Base-by-base conservation (phyloP, 2,797 vertebrate species). In the Fistularia commersonii region DNA sequence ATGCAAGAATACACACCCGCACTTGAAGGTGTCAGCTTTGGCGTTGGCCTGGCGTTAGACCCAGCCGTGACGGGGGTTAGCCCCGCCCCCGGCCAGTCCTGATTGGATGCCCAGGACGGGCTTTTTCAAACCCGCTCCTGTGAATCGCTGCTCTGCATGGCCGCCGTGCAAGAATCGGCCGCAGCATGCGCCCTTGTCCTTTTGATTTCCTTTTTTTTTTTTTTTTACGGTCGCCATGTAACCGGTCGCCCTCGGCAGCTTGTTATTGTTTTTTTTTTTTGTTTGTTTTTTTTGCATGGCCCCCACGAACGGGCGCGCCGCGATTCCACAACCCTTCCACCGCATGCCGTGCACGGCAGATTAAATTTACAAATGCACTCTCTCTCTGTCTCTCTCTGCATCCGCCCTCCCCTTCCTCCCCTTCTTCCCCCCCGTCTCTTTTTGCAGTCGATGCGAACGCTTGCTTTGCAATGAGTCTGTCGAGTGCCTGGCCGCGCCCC, bases 361-460 rank as follows among this genome's bases (percentile, higher is more conserved):
- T 82, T 35, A 38, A 67, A 82, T 66, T 86, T 41, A 85, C 77
- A 69, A 59, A 57, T 33, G 43, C 42, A 80, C 54, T 82, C 70
- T 69, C 56, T 84, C 55, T 80, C 48, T 84, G 48, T 78, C 45
- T 79, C 32, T 32, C 35, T 54, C 35, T 84, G 83, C 79, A 61
- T 35, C 53, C 49, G 45, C 47, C 36, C 32, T 41, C n/a, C 13
- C 48, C 8, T 8, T 13, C 12, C 8, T 36, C 32, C 49, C 54
- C 52, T 33, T 13, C 40, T 23, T 40, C 32, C 47, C 46, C 41
- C 32, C 51, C 48, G 47, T 23, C 83, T 77, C 87, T 84, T 60
- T 82, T 93, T 93, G 88, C 96, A 99, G 97, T 91, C 94, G 94
- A 93, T 99, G 97, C 40, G 97, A 99, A 87, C 97, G 95, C 92